Conservation (phyloP, 2,113 vertebrate species). For the Datnioides undecimradiatus region DNA sequence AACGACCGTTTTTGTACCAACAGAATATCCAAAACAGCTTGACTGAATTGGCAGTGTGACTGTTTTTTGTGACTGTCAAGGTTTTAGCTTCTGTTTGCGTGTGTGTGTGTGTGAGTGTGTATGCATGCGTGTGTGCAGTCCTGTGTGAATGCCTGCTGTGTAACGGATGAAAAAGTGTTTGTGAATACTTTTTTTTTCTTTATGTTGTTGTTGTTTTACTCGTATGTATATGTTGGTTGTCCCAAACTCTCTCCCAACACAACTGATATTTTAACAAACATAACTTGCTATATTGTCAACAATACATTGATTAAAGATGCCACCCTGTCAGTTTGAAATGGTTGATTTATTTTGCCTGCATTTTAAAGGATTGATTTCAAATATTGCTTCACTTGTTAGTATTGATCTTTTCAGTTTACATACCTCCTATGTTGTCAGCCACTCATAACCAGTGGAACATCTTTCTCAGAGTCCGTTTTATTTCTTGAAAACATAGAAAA, state of each 20-base stretch:
- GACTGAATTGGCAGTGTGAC: constrained; percentile 50
- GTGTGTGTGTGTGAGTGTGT: constrained; percentile 33
- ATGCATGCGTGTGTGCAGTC: constrained; percentile 30
- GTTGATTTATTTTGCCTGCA: constrained; percentile 25
- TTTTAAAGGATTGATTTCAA: neutral
- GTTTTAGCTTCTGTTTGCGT: constrained; percentile 51
- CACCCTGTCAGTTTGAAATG: constrained; percentile 74
- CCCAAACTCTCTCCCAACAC: constrained; percentile 73
- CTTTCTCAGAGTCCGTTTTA: no score
- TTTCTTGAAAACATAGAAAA: no score
- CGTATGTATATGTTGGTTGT: constrained; percentile 80
- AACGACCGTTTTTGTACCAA: constrained; percentile 77
- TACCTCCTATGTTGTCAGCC: neutral
- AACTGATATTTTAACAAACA: constrained; percentile 80
- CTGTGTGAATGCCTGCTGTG: constrained; percentile 59
- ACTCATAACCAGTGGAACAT: neutral
- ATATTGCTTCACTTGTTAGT: neutral
- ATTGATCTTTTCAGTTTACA: neutral
- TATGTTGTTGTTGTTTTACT: constrained; percentile 63
- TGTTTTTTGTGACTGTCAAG: constrained; percentile 48
- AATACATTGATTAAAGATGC: constrained; percentile 78
- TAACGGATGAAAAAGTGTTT: constrained; percentile 58
- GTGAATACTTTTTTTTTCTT: constrained; percentile 65
- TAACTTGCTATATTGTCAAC: constrained; percentile 78
- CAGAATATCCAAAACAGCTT: constrained; percentile 67